Conservation (phyloP, 2,797 vertebrate species). For the Enoplosus armatus region DNA sequence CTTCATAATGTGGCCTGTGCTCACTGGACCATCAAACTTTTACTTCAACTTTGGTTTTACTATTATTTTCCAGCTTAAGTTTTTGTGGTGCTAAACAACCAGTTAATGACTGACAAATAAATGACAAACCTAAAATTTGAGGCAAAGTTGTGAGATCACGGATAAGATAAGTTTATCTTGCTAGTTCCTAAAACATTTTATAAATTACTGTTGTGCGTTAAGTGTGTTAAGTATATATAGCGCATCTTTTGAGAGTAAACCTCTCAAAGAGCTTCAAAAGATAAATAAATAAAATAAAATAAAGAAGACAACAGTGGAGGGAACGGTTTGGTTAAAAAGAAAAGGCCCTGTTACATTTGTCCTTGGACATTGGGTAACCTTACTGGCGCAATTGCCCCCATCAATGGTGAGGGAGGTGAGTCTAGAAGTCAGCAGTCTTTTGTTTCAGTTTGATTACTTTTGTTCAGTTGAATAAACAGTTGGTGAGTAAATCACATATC, state of each 20-base stretch:
- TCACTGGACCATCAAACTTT: not conserved
- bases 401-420: not conserved
- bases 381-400: not conserved
- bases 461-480: not conserved
- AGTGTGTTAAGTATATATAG: too few relatives aligned
- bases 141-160: not conserved
- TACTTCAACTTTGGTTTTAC: not conserved
- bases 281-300: too few relatives aligned
- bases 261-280: too few relatives aligned
- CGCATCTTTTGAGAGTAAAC: too few relatives aligned
- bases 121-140: not conserved
- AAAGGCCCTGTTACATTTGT: not conserved
- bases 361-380: not conserved
- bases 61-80: conserved; percentile 8
- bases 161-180: not conserved
- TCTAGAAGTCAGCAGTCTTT: not conserved
- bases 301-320: not conserved
- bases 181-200: not conserved
- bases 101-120: not conserved
- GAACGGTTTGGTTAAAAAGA: not conserved
- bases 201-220: not conserved
- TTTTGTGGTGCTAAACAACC: not conserved
- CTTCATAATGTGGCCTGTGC: not conserved
- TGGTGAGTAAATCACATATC: not conserved
- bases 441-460: not conserved